These are phyloP conservation scores for Apodemus agrarius DNA, from an alignment of 2,797 vertebrate genomes.

Conservation along the genomic window DNA sequence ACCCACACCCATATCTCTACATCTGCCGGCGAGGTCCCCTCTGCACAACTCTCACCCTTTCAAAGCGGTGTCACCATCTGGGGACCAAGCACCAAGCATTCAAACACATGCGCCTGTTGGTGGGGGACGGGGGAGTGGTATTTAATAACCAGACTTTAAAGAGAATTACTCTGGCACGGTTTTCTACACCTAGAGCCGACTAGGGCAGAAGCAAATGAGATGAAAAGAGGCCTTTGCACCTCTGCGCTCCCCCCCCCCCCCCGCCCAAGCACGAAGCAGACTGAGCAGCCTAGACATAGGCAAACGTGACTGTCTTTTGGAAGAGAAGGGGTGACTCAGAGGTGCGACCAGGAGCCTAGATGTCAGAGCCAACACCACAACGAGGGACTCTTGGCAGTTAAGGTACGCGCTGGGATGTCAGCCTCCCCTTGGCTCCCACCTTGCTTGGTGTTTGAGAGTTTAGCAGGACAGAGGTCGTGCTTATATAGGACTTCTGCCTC, in stretches of 20 bases:
- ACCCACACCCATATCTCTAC: not conserved
- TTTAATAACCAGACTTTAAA: not conserved
- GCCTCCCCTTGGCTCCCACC: not conserved
- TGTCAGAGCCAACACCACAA: slow-evolving; percentile 1
- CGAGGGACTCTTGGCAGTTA: not conserved
- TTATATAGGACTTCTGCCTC: not conserved
- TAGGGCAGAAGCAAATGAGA: not conserved
- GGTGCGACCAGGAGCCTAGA: not conserved
- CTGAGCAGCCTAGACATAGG: not conserved
- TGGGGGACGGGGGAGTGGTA: not conserved
- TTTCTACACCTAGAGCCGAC: not conserved
- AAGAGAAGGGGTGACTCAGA: slow-evolving; percentile 49
- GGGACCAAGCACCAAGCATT: not conserved
- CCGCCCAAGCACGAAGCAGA: not conserved
- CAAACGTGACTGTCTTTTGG: slow-evolving; percentile 36
- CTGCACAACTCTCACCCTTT: not conserved
- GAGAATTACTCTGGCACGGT: not conserved
- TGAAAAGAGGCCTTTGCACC: not conserved
- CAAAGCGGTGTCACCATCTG: not conserved
- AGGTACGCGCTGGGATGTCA: not conserved
- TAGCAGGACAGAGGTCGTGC: not conserved
- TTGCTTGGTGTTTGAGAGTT: not conserved
- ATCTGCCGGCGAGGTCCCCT: not conserved
- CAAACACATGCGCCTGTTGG: not conserved
- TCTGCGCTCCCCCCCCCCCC: not conserved